These are phyloP conservation scores for Hafferia zeledoni DNA, from an alignment of 2,797 vertebrate genomes.

Conservation along the genomic window DNA sequence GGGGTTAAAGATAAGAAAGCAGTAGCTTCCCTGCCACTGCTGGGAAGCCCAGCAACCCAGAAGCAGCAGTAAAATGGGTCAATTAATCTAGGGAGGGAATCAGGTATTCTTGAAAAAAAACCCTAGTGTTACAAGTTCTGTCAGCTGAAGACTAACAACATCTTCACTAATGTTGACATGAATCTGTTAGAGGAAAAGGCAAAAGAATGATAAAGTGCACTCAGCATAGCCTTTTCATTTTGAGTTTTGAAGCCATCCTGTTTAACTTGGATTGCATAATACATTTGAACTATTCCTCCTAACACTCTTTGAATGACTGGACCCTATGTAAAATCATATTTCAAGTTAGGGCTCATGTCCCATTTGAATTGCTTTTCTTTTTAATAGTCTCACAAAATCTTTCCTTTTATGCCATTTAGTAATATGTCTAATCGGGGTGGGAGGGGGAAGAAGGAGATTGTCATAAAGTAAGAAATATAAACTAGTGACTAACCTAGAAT, in stretches of 20 bases:
- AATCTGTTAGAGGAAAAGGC: neutral
- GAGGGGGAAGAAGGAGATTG: accelerated
- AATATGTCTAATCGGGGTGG: accelerated
- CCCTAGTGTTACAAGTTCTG: neutral
- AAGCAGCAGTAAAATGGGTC: neutral
- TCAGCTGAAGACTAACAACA: neutral
- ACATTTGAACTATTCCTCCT: neutral
- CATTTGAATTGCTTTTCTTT: neutral
- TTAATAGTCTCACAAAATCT: neutral
- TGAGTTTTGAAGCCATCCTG: neutral
- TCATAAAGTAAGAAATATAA: neutral
- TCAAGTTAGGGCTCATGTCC: neutral
- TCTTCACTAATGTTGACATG: neutral
- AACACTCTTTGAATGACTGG: neutral
- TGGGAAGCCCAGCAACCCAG: neutral
- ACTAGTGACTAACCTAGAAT: neutral
- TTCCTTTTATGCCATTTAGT: neutral
- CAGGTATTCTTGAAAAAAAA: neutral
- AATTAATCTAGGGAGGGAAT: neutral
- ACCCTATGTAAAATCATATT: neutral
- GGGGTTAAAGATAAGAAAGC: neutral
- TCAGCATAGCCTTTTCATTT: neutral
- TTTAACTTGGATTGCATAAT: neutral
- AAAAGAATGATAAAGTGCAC: neutral
- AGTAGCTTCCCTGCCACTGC: neutral